Evolutionary conservation across 2,113 vertebrate genomes (phyloP), one percentile per base, ranked within the genome.

Genomic region (Plestiodon gilberti): DNA sequence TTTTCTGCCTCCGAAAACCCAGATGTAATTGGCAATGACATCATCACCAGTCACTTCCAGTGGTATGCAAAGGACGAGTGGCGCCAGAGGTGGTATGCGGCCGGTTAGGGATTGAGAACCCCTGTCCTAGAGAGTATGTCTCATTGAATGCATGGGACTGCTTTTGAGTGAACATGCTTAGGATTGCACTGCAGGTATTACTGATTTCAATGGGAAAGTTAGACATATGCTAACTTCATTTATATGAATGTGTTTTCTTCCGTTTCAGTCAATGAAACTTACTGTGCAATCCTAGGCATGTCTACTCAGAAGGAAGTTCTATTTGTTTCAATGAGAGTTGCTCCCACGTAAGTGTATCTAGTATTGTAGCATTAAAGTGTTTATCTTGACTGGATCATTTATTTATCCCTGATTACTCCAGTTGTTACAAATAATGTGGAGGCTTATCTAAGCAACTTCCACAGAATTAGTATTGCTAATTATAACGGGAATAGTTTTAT

Each of bases 401-500:
- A n/a, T 48, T 4, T 48, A 48, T 48, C 43, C 43, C 43, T 48
- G 43, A 48, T 48, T 48, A 43, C 85, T 92, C 80, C 48, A 30
- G 71, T 81, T 89, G 23, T 38, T 92, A 15, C 28, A 59, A 70
- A 70, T 43, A n/a, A 18, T 22, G 11, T 9, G 28, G 17, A 69
- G n/a, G 13, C 23, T 33, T 74, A 1, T n/a, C n/a, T 28, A 48
- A 73, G 43, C 14, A 48, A 33, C 14, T 43, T 43, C 23, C 35
- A 33, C 33, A 43, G 33, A 71, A 78, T 78, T 83, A 87, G 70
- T 79, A 81, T 73, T 78, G 0, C 43, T 81, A 69, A 52, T 71
- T 77, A 83, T 77, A 85, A 1, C 74, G 81, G 59, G 13, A 55
- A 30, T 48, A 73, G 23, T 87, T 59, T 92, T 79, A 81, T 25